Percentiles rank a stretch among this genome's conserved stretches.
Conservation (phyloP, 2,888 invertebrate species). For the Mechanitis messenoides region DNA sequence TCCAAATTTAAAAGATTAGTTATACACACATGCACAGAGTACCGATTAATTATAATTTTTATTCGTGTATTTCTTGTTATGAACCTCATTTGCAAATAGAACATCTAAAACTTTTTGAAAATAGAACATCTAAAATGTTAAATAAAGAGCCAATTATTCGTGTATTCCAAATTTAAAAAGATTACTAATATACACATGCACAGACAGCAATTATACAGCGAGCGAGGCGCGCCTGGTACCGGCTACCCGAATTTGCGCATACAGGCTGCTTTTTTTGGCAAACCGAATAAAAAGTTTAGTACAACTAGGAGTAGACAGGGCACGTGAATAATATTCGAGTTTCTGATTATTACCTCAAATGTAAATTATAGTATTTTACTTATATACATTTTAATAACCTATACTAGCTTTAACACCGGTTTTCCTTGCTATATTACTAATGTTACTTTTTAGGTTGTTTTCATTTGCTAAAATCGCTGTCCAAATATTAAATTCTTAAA, state of each 20-base stretch:
- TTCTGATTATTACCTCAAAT: background rate
- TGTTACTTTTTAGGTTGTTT: too few relatives aligned
- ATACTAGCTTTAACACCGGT: too few relatives aligned
- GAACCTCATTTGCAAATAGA: too few relatives aligned
- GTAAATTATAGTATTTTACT: background rate
- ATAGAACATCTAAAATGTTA: background rate
- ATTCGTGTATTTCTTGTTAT: too few relatives aligned
- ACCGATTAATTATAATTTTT: too few relatives aligned
- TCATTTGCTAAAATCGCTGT: too few relatives aligned
- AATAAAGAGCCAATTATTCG: constrained; percentile 25
- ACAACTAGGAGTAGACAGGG: background rate
- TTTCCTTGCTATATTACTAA: too few relatives aligned
- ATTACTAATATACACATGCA: constrained; percentile 54
- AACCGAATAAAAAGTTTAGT: constrained; percentile 29
- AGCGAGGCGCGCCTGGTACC: constrained; percentile 64
- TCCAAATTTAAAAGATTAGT: too few relatives aligned
- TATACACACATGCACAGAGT: too few relatives aligned
- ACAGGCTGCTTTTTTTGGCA: constrained; percentile 43
- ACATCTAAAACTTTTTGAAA: too few relatives aligned
- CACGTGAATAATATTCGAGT: background rate
- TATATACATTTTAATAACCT: too few relatives aligned
- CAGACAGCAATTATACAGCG: constrained; percentile 66
- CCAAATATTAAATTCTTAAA: too few relatives aligned
- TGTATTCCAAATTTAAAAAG: constrained; percentile 33
- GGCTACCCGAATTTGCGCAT: constrained; percentile 61